Evolutionary conservation across 2,797 vertebrate genomes (phyloP), one percentile per base, ranked within the genome.

Genomic region (Gymnoscopelus microlampas): DNA sequence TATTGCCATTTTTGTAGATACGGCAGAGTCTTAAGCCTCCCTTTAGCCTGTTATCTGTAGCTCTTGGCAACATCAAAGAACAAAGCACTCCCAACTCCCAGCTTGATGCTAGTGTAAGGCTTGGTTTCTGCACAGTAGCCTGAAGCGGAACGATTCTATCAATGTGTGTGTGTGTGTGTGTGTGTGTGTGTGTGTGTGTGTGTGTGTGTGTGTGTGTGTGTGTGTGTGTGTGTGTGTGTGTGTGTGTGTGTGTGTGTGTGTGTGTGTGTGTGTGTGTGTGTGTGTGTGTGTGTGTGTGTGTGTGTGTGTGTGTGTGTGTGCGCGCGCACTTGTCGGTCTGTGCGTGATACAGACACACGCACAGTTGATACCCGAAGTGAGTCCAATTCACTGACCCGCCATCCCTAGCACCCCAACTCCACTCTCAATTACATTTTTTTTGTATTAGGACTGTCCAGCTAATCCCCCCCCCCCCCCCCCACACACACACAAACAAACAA

Each of bases 31-130:
- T 35, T 35, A 35, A 35, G 32, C 32, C 32, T 35, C 32, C 32
- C 32, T 44, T 10, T 44, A 44, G 39, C 39, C 61, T 73, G 68
- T 79, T 78, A 89, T 86, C 50, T 73, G 63, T 8, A 65, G 67
- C 64, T 71, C 65, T 72, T 53, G 47, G 39, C 53, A 72, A 69
- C 58, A 69, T 71, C 59, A 53, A 61, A 78, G 19, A 73, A 24
- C 4, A 49, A 29, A 61, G 39, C 53, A 9, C 24, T 63, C 14
- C 39, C 0, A 11, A 3, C 26, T 63, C 3, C 59, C 39, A 44
- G 39, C 39, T 44, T 44, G 14, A 67, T 47, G 23, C 29, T 24
- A 24, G 29, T 67, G 7, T 44, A 44, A 44, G 39, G 54, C 56
- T 69, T 2, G 5, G 7, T 19, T 4, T 61, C 51, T 63, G 54